Conservation (phyloP, 2,113 vertebrate genomes). For the Ahaetulla prasina region DNA sequence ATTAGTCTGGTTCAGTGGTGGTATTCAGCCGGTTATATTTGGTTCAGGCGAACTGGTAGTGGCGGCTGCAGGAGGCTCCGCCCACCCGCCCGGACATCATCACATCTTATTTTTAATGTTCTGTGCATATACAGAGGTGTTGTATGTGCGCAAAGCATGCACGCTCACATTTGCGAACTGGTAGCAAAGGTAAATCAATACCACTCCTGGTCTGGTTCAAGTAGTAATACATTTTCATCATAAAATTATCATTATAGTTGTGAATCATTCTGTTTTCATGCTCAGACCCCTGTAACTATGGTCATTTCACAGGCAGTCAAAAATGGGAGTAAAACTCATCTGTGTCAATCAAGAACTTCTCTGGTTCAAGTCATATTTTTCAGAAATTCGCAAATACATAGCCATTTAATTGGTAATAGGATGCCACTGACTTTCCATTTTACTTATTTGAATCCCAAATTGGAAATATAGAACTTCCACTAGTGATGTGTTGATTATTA, state of each 20-base stretch:
- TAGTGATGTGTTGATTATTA: not conserved
- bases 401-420: not conserved
- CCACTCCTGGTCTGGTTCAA: not conserved
- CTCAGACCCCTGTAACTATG: not conserved
- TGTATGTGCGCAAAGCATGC: too few species aligned
- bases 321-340: not conserved
- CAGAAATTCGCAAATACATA: not conserved
- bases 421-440: not conserved
- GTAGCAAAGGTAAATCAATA: too few species aligned
- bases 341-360: not conserved
- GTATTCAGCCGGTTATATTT: too few species aligned
- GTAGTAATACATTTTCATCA: not conserved
- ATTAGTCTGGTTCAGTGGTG: not conserved
- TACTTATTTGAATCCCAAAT: not conserved
- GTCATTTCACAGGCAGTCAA: not conserved
- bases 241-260: not conserved
- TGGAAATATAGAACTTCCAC: not conserved
- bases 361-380: not conserved
- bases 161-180: too few species aligned
- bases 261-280: not conserved
- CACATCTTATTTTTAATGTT: too few species aligned
- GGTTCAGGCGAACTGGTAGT: too few species aligned
- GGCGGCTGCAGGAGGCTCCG: too few species aligned
- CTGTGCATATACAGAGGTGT: too few species aligned
- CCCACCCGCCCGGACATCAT: too few species aligned